Evolutionary conservation across 2,113 vertebrate species (phyloP).

Genomic region (Shinisaurus crocodilurus): DNA sequence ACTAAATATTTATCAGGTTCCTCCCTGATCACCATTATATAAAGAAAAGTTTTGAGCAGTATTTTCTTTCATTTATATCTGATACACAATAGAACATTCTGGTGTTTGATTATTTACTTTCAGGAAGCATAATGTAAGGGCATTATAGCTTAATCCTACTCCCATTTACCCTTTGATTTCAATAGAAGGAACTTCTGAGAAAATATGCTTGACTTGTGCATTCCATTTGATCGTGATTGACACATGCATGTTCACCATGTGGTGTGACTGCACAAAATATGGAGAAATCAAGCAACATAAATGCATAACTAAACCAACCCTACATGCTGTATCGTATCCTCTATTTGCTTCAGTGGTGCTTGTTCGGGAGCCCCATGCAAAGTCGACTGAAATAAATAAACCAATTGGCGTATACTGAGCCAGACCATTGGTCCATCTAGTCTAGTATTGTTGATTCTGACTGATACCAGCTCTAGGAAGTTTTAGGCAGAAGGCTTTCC

Average conservation of each 20-base stretch:
- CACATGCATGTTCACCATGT: no score
- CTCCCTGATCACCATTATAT: slow-evolving; percentile 42
- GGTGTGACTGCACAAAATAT: background rate
- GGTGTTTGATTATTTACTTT: background rate
- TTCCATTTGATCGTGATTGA: background rate
- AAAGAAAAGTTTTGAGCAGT: slow-evolving; percentile 26
- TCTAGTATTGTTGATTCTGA: background rate
- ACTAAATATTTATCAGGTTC: slow-evolving; percentile 64
- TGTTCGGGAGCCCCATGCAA: background rate
- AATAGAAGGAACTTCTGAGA: background rate
- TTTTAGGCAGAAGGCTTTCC: background rate
- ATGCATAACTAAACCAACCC: background rate
- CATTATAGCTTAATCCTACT: background rate
- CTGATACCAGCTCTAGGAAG: background rate
- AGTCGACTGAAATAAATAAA: background rate
- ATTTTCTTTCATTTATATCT: background rate
- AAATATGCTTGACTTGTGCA: background rate
- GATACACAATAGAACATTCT: slow-evolving; percentile 28
- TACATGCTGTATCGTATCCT: background rate
- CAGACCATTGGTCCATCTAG: background rate
- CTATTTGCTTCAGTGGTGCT: background rate
- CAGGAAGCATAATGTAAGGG: background rate
- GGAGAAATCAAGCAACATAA: background rate
- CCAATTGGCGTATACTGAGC: background rate
- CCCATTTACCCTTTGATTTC: background rate